Percentiles rank a stretch among this genome's conserved stretches.
phyloP scores from a whole-genome alignment of 2,888 invertebrate species.

The Ptilodon capucinus region DNA sequence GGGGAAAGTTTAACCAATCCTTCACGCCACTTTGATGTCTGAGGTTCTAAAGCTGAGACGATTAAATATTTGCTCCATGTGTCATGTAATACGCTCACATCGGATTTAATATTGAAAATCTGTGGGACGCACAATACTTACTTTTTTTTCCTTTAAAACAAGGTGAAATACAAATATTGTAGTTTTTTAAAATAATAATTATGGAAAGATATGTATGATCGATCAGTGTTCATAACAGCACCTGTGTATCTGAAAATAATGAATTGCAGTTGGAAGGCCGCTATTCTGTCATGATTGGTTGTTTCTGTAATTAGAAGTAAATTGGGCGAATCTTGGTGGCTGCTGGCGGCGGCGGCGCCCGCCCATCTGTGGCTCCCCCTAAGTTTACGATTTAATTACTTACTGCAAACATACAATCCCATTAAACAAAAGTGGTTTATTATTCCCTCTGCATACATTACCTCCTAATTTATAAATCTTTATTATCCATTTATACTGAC shows the following conservation, averaged over 20 bases:
- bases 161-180: too few species aligned
- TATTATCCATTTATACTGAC: too few species aligned
- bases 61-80: constrained; percentile 23
- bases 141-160: not conserved
- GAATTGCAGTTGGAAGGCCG: too few species aligned
- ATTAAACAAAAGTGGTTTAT: constrained; percentile 28
- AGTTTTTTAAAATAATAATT: too few species aligned
- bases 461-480: constrained; percentile 11
- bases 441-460: constrained; percentile 24
- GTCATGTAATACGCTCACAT: constrained; percentile 8
- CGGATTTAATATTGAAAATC: constrained; percentile 8
- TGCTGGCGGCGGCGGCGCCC: constrained; percentile 4
- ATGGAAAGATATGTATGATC: too few species aligned
- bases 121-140: not conserved
- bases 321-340: constrained; percentile 12
- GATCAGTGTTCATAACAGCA: too few species aligned
- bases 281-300: constrained; percentile 8
- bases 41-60: constrained; percentile 21
- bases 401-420: constrained; percentile 28
- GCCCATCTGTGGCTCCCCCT: constrained; percentile 25
- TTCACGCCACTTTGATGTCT: constrained; percentile 29
- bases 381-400: constrained; percentile 34
- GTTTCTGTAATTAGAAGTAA: constrained; percentile 14
- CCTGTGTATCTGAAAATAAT: too few species aligned
- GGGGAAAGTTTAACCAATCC: constrained; percentile 27